phyloP scores from a whole-genome alignment of 2,797 vertebrate genomes.

The Anguilla anguilla region DNA sequence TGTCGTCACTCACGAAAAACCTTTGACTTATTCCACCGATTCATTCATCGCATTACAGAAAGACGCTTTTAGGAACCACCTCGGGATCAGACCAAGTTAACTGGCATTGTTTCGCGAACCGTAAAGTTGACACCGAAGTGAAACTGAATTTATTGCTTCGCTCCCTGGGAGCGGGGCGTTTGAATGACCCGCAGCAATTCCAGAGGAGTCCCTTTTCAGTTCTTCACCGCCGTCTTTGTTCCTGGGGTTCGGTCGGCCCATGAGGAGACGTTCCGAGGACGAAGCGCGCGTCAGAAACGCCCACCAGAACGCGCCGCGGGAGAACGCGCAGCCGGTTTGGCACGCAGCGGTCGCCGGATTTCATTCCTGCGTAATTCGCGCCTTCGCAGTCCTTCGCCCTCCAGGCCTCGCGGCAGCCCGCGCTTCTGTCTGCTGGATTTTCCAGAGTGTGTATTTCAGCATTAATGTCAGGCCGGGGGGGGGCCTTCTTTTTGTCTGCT shows the following conservation, averaged over 20 bases:
- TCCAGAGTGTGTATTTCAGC: not conserved
- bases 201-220: not conserved
- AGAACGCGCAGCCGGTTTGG: not conserved
- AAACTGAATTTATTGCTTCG: not conserved
- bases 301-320: not conserved
- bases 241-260: not conserved
- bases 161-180: not conserved
- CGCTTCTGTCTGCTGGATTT: not conserved
- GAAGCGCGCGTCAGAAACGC: not conserved
- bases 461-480: not conserved
- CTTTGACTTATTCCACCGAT: not conserved
- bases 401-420: not conserved
- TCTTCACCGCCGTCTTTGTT: not conserved
- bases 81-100: not conserved
- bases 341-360: not conserved
- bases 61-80: not conserved
- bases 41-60: slow-evolving; percentile 3
- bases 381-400: not conserved
- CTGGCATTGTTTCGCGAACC: not conserved
- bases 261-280: not conserved
- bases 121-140: not conserved
- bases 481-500: not conserved
- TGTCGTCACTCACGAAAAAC: not conserved
- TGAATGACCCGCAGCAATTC: not conserved
- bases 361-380: not conserved